Conservation (phyloP, 2,113 vertebrate genomes). For the Orientallactaga bullata region DNA sequence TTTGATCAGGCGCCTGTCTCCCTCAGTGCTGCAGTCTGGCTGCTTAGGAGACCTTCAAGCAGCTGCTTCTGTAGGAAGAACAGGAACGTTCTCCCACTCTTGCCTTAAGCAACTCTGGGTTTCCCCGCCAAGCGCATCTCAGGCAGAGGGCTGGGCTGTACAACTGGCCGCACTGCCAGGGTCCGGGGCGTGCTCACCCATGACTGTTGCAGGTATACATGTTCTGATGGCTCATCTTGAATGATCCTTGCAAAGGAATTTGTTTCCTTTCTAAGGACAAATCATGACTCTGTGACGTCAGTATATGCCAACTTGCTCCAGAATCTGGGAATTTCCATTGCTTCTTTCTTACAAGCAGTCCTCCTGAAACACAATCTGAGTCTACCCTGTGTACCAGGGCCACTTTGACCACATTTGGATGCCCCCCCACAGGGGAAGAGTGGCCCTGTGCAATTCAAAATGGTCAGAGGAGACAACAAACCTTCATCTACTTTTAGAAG, state of each 20-base stretch:
- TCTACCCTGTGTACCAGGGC: too few species aligned
- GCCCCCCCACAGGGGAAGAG: neutral
- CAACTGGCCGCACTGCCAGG: rapidly evolving
- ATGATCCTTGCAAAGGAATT: neutral
- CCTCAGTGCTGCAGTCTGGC: neutral
- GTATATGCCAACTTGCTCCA: neutral
- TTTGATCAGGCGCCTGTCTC: neutral
- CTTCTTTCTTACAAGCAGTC: neutral
- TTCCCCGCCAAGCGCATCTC: neutral
- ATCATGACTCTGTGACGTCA: neutral
- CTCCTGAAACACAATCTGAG: neutral
- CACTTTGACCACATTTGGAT: neutral
- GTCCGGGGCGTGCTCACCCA: neutral
- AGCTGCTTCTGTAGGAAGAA: neutral
- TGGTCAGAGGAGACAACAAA: neutral
- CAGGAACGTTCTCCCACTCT: neutral
- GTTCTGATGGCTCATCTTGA: neutral
- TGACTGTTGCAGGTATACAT: neutral
- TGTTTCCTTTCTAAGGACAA: neutral
- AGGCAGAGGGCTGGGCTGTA: neutral
- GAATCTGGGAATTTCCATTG: neutral
- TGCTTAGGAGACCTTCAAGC: neutral
- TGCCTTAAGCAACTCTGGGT: neutral
- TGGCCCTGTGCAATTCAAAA: neutral
- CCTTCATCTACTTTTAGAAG: conserved; percentile 17